These are phyloP conservation scores for Xestia sexstrigata DNA, from an alignment of 2,888 invertebrate genomes.

Conservation along the genomic window DNA sequence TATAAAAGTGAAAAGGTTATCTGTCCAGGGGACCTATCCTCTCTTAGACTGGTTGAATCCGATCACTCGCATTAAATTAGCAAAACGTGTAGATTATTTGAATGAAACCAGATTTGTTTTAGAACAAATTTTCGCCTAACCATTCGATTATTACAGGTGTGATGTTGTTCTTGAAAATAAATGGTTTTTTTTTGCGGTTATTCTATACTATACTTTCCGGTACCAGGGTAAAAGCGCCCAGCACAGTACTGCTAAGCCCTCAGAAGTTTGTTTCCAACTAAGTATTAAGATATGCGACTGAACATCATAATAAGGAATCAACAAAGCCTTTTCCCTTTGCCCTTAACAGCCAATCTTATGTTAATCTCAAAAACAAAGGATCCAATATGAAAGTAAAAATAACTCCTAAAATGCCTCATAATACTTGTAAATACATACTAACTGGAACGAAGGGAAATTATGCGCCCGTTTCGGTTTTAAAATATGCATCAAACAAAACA, in stretches of 20 bases:
- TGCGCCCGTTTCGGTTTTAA: slow-evolving; percentile 2
- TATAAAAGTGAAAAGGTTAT: neutral
- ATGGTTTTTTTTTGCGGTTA: neutral
- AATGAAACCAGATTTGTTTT: neutral
- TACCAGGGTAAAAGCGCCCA: neutral
- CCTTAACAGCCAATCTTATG: slow-evolving; percentile 33
- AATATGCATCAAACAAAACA: slow-evolving; percentile 34
- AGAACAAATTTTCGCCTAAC: neutral
- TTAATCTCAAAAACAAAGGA: slow-evolving; percentile 22
- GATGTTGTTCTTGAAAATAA: neutral
- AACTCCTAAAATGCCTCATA: slow-evolving; percentile 23
- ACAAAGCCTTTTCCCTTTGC: neutral
- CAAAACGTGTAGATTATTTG: neutral
- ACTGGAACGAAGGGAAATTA: slow-evolving; percentile 18
- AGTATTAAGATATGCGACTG: neutral
- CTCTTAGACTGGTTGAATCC: neutral
- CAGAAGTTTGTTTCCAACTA: neutral
- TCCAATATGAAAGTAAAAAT: slow-evolving; percentile 13
- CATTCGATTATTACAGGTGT: accelerated
- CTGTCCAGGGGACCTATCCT: neutral
- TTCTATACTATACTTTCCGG: neutral
- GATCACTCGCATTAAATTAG: neutral
- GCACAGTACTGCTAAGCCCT: neutral
- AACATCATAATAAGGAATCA: neutral
- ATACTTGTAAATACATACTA: slow-evolving; percentile 25